A percentile compares a stretch with the other conserved stretches of the same genome.
Conservation (phyloP, 2,797 vertebrate species). For the Buphagus erythrorhynchus region DNA sequence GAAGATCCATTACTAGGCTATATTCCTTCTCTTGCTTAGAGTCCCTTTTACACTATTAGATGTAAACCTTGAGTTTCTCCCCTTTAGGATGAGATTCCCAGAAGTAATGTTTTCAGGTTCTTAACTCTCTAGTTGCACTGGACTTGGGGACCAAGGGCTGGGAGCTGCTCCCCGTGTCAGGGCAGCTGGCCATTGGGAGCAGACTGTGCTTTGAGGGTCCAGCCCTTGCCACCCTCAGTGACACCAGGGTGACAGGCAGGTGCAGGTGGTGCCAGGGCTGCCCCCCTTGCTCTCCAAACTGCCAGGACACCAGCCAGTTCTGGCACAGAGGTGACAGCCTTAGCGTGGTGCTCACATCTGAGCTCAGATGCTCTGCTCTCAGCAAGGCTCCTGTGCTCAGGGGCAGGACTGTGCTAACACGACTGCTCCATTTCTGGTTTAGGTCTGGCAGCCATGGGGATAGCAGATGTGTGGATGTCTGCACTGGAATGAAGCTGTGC, state of each 20-base stretch:
- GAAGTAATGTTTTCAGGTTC: not conserved
- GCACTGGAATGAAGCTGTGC: not conserved
- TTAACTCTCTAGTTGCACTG: not conserved
- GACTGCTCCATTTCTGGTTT: not conserved
- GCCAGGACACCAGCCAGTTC: not conserved
- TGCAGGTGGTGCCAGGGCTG: not conserved
- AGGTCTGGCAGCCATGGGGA: slow-evolving; percentile 1
- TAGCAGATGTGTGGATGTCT: slow-evolving; percentile 7
- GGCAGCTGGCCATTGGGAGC: not conserved
- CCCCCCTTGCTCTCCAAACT: not conserved
- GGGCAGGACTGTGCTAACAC: not conserved
- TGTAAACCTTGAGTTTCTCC: not conserved
- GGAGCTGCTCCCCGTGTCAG: not conserved
- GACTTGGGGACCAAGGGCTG: not conserved
- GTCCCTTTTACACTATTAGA: not conserved
- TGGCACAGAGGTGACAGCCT: not conserved
- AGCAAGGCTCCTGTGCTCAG: not conserved
- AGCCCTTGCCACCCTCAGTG: not conserved
- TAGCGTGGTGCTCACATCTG: fast-evolving
- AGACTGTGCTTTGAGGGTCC: not conserved
- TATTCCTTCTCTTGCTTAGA: not conserved
- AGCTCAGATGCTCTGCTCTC: not conserved
- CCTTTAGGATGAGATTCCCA: not conserved
- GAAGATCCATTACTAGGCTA: not conserved
- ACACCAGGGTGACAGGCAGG: not conserved